A percentile compares a stretch with the other conserved stretches of the same genome.
Evolutionary conservation across 2,888 invertebrate species (phyloP).

Genomic region (Chrysolina americana): DNA sequence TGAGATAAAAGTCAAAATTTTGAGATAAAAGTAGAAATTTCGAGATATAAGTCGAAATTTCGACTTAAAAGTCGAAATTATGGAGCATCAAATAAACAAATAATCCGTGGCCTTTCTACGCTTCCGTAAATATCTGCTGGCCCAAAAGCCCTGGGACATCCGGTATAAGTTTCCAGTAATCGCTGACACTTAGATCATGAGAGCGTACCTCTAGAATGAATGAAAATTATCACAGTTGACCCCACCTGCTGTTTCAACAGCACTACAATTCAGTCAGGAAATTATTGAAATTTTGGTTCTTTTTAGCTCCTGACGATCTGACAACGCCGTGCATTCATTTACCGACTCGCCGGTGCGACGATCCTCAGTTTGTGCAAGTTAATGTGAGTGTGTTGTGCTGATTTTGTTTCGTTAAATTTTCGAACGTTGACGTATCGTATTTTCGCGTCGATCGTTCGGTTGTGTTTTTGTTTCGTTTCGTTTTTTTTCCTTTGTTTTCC

Average conservation of each 20-base stretch:
- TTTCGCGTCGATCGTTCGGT: neutral
- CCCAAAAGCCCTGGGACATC: too few species aligned
- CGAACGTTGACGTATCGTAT: neutral
- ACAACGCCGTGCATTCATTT: neutral
- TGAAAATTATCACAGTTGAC: neutral
- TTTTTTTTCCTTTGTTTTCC: conserved; percentile 6
- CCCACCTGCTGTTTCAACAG: neutral
- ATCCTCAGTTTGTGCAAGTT: conserved; percentile 12
- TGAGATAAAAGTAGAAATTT: too few species aligned
- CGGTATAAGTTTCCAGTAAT: too few species aligned
- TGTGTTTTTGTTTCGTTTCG: neutral
- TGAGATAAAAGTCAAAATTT: too few species aligned
- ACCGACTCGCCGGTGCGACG: conserved; percentile 8
- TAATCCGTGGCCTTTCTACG: too few species aligned
- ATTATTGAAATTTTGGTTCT: neutral
- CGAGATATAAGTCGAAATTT: too few species aligned
- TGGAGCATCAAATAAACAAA: too few species aligned
- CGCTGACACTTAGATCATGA: too few species aligned
- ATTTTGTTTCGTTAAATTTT: conserved; percentile 4
- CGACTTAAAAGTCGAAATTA: too few species aligned
- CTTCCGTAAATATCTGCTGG: too few species aligned
- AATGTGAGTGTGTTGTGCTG: neutral
- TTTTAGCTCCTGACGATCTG: neutral
- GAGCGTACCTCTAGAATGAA: neutral
- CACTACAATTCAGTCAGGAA: neutral